These are phyloP conservation scores for Melanchra persicariae DNA, from an alignment of 2,888 invertebrate species.

Conservation along the genomic window DNA sequence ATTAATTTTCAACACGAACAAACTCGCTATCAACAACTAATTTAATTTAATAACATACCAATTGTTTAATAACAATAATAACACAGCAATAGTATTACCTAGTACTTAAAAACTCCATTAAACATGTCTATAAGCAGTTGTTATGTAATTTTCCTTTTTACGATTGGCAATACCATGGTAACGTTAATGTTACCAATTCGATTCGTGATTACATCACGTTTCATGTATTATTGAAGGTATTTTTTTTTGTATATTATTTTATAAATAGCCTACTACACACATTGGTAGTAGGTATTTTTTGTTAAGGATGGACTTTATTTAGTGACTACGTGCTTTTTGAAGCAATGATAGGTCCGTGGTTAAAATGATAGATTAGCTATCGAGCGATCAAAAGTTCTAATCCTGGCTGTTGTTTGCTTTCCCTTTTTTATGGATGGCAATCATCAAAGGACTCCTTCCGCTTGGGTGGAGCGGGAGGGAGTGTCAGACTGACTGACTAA, in stretches of 20 bases:
- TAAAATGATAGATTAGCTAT: background rate
- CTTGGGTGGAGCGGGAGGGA: too few relatives aligned
- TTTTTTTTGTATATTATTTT: background rate
- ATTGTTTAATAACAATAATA: background rate
- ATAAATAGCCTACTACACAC: background rate
- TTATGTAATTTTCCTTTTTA: slow-evolving; percentile 8
- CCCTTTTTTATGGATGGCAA: too few relatives aligned
- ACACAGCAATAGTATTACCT: background rate
- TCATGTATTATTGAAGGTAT: background rate
- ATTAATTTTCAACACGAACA: too few relatives aligned
- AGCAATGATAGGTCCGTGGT: background rate
- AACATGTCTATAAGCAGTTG: background rate
- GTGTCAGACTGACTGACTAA: too few relatives aligned
- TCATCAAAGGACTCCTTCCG: too few relatives aligned
- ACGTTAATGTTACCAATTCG: slow-evolving; percentile 3
- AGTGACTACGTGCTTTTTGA: background rate
- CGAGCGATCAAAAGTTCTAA: too few relatives aligned
- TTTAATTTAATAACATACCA: background rate
- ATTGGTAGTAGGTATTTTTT: background rate
- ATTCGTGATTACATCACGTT: slow-evolving; percentile 1
- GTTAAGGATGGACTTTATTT: background rate
- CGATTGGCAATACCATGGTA: slow-evolving; percentile 1
- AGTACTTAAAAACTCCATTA: slow-evolving; percentile 1
- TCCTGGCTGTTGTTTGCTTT: too few relatives aligned
- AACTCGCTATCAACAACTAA: background rate